Conservation (phyloP, 2,797 vertebrate genomes). For the Brachyalestes nurse region DNA sequence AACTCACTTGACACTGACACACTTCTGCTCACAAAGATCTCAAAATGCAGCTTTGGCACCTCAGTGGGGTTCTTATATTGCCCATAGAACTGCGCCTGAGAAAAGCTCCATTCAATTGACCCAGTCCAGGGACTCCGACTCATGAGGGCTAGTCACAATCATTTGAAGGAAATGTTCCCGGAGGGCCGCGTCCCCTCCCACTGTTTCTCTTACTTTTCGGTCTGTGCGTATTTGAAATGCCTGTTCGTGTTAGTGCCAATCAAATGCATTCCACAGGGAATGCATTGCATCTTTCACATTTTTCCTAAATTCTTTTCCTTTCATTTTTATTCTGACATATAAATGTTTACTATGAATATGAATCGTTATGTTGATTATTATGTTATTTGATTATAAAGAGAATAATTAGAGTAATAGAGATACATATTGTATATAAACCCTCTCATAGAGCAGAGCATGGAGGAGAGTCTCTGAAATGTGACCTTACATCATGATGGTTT, state of each 20-base stretch:
- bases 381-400: slow-evolving; percentile 68
- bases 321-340: slow-evolving; percentile 75
- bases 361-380: slow-evolving; percentile 40
- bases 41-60: not conserved
- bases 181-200: slow-evolving; percentile 1
- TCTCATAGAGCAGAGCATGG: slow-evolving; percentile 56
- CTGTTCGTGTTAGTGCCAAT: slow-evolving; percentile 39
- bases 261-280: slow-evolving; percentile 63
- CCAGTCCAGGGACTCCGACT: slow-evolving; percentile 20
- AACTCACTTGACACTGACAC: not conserved
- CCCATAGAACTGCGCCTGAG: not conserved
- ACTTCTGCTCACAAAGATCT: not conserved
- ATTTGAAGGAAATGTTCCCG: slow-evolving; percentile 39
- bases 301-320: slow-evolving; percentile 75
- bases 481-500: slow-evolving; percentile 13
- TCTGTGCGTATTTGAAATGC: slow-evolving; percentile 35
- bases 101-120: slow-evolving; percentile 1
- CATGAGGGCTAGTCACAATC: slow-evolving; percentile 38
- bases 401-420: slow-evolving; percentile 73
- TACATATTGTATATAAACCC: slow-evolving; percentile 77
- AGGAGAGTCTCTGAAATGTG: slow-evolving; percentile 37
- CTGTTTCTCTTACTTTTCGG: slow-evolving; percentile 4
- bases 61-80: not conserved
- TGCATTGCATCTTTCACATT: slow-evolving; percentile 68
- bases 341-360: slow-evolving; percentile 77